A percentile compares a stretch with the other conserved stretches of the same genome.
phyloP scores from a whole-genome alignment of 2,113 vertebrate genomes.

The Sminthopsis crassicaudata region DNA sequence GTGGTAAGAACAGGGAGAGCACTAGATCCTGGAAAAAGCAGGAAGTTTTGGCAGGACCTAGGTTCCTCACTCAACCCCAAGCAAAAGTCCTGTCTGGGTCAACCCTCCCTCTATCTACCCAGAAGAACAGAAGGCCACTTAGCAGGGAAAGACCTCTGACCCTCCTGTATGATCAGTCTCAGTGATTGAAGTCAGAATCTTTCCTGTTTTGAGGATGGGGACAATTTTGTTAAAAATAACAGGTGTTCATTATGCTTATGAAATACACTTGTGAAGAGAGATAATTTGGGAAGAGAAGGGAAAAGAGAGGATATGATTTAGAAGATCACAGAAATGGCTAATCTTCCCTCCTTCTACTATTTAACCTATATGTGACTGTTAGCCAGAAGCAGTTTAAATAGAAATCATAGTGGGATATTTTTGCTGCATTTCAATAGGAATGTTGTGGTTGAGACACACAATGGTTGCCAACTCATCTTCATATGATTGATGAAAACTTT shows the following conservation, averaged over 20 bases:
- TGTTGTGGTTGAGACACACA: neutral
- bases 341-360: neutral
- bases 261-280: neutral
- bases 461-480: neutral
- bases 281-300: neutral
- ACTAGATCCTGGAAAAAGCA: neutral
- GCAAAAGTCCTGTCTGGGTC: neutral
- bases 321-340: neutral
- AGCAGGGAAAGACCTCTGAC: neutral
- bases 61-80: neutral
- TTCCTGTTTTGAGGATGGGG: constrained; percentile 6
- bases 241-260: neutral
- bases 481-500: neutral
- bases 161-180: neutral
- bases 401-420: neutral
- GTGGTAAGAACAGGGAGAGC: neutral
- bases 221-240: neutral
- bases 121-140: neutral
- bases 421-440: neutral
- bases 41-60: neutral
- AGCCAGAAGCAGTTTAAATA: neutral
- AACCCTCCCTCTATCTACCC: neutral
- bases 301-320: neutral
- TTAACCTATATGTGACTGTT: neutral
- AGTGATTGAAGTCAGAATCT: constrained; percentile 7